A percentile compares a stretch with the other conserved stretches of the same genome.
These are phyloP conservation scores for Idris sp. DNA, from an alignment of 1,140 invertebrate genomes.

Conservation along the genomic window DNA sequence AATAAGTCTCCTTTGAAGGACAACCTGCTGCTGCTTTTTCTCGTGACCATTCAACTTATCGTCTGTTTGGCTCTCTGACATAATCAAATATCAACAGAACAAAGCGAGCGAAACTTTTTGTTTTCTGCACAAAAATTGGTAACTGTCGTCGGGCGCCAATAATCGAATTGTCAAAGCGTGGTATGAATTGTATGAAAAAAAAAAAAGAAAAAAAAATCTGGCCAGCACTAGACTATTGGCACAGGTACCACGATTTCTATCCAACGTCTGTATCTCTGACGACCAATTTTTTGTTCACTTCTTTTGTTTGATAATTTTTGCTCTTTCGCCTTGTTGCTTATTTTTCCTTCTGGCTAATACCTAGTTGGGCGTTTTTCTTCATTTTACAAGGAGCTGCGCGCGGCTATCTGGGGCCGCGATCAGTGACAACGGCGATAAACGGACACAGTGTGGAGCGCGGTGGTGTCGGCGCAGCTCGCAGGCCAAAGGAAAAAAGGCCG, in stretches of 20 bases:
- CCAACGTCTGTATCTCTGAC: too few species aligned
- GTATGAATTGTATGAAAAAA: too few species aligned
- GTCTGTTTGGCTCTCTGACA: too few species aligned
- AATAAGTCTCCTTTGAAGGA: slow-evolving; percentile 2
- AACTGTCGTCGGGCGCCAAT: slow-evolving; percentile 19
- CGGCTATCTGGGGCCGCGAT: slow-evolving; percentile 70
- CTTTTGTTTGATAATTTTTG: too few species aligned
- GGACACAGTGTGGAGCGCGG: slow-evolving; percentile 57
- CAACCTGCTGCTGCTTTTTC: too few species aligned
- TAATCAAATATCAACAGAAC: slow-evolving; percentile 23
- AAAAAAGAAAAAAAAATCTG: too few species aligned
- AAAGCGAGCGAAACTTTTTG: slow-evolving; percentile 17
- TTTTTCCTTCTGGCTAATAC: slow-evolving; percentile 51
- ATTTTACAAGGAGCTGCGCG: slow-evolving; percentile 56
- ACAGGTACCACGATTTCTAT: slow-evolving; percentile 19
- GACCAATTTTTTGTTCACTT: too few species aligned
- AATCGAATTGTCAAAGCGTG: too few species aligned
- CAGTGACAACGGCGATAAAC: slow-evolving; percentile 66
- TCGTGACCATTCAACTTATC: too few species aligned
- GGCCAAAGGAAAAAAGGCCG: slow-evolving; percentile 65
- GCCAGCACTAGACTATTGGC: too few species aligned
- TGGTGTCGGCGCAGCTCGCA: slow-evolving; percentile 42
- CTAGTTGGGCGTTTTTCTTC: slow-evolving; percentile 67
- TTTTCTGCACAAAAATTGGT: too few species aligned
- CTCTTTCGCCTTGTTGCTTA: too few species aligned